These are phyloP conservation scores for Elaphurus davidianus DNA, from an alignment of 2,113 vertebrate species.

Conservation along the genomic window DNA sequence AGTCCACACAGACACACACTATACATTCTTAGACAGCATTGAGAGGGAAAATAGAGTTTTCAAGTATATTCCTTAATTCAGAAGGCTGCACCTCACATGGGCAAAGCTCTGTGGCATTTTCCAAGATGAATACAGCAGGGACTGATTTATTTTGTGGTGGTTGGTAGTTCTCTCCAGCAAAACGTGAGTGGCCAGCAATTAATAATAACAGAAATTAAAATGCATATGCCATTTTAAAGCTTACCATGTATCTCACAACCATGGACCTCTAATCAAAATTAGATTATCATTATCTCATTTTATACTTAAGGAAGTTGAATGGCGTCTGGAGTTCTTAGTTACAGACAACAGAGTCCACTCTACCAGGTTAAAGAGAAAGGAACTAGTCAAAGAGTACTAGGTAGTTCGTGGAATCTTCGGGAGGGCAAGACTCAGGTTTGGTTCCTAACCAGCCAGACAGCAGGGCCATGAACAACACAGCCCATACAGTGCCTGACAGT, in stretches of 20 bases:
- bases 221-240: not conserved
- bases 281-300: not conserved
- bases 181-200: not conserved
- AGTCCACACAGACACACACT: not conserved
- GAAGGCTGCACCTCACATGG: not conserved
- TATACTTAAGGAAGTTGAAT: not conserved
- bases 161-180: not conserved
- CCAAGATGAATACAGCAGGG: not conserved
- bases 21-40: not conserved
- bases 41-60: conserved; percentile 6
- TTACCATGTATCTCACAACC: not conserved
- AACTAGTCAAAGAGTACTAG: not conserved
- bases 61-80: not conserved
- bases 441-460: not conserved
- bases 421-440: not conserved
- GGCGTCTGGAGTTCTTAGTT: not conserved
- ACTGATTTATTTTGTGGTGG: not conserved
- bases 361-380: not conserved
- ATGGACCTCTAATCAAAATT: not conserved
- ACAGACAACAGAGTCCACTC: not conserved
- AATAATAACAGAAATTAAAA: not conserved
- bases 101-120: not conserved
- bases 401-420: not conserved
- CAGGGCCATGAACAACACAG: not conserved
- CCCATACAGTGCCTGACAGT: not conserved